A percentile compares a stretch with the other conserved stretches of the same genome.
Evolutionary conservation across 2,888 invertebrate genomes (phyloP).

Genomic region (Lycophotia porphyrea): DNA sequence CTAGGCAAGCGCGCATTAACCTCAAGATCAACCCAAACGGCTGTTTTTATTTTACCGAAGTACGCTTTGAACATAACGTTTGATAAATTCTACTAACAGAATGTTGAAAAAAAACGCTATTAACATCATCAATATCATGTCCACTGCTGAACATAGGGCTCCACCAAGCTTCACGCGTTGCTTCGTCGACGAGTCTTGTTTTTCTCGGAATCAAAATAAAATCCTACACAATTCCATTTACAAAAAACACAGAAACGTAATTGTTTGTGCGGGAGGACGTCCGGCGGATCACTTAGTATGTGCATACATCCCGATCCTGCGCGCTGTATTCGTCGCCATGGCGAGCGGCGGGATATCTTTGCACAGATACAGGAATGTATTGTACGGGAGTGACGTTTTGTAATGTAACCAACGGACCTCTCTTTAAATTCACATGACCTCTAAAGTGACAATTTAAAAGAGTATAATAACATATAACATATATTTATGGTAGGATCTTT

Average conservation of each 20-base stretch:
- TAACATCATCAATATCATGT: not conserved
- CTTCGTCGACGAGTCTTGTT: not conserved
- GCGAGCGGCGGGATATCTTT: conserved; percentile 54
- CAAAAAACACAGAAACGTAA: conserved; percentile 10
- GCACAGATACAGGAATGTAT: conserved; percentile 26
- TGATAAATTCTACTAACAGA: not conserved
- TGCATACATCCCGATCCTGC: conserved; percentile 71
- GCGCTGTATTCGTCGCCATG: conserved; percentile 60
- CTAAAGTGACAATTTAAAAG: not conserved
- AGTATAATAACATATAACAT: not conserved
- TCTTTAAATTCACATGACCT: not conserved
- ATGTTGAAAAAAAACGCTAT: not conserved
- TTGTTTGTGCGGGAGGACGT: conserved; percentile 23
- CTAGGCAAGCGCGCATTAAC: too few relatives aligned
- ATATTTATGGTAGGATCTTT: not conserved
- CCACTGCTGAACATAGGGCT: not conserved
- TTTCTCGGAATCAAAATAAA: conserved; percentile 26
- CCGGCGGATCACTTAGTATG: conserved; percentile 64
- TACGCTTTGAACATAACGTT: not conserved
- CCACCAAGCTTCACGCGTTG: not conserved
- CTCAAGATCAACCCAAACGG: not conserved
- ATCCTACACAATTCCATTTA: not conserved
- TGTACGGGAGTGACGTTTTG: conserved; percentile 5
- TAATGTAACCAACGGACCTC: not conserved
- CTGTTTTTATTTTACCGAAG: not conserved